phyloP scores from a whole-genome alignment of 2,797 vertebrate genomes.

The Labroides dimidiatus region DNA sequence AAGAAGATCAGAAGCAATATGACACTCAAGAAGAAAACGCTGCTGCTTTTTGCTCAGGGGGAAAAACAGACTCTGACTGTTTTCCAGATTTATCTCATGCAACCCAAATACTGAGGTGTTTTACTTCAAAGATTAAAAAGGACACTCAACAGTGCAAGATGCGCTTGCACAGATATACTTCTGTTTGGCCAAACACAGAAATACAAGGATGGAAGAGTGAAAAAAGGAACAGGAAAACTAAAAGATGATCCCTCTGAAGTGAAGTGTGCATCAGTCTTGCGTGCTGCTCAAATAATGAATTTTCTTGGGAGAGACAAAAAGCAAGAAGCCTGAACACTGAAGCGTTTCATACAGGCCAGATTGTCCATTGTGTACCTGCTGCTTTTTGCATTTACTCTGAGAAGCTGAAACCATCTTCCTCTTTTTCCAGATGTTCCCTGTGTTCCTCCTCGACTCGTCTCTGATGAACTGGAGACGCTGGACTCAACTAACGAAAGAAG shows the following conservation, averaged over 20 bases:
- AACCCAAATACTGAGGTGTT: slow-evolving; percentile 3
- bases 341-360: slow-evolving; percentile 67
- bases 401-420: slow-evolving; percentile 56
- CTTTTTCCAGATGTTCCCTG: slow-evolving; percentile 82
- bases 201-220: slow-evolving; percentile 12
- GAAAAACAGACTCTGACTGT: slow-evolving; percentile 54
- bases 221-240: slow-evolving; percentile 51
- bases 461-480: slow-evolving; percentile 71
- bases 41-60: slow-evolving; percentile 27
- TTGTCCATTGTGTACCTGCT: slow-evolving; percentile 80
- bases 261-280: slow-evolving; percentile 57
- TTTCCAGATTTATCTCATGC: slow-evolving; percentile 42
- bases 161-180: slow-evolving; percentile 20
- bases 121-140: slow-evolving; percentile 32
- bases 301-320: slow-evolving; percentile 66
- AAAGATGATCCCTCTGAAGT: slow-evolving; percentile 58
- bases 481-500: slow-evolving; percentile 57
- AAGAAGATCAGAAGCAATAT: slow-evolving; percentile 46
- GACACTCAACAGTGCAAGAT: slow-evolving; percentile 20
- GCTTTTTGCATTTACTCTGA: slow-evolving; percentile 80
- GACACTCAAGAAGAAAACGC: slow-evolving; percentile 46
- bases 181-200: slow-evolving; percentile 20
- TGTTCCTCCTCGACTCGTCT: slow-evolving; percentile 68
- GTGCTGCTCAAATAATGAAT: slow-evolving; percentile 65
- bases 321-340: slow-evolving; percentile 62